phyloP scores from a whole-genome alignment of 2,797 vertebrate species.

The Poeciliopsis turneri region DNA sequence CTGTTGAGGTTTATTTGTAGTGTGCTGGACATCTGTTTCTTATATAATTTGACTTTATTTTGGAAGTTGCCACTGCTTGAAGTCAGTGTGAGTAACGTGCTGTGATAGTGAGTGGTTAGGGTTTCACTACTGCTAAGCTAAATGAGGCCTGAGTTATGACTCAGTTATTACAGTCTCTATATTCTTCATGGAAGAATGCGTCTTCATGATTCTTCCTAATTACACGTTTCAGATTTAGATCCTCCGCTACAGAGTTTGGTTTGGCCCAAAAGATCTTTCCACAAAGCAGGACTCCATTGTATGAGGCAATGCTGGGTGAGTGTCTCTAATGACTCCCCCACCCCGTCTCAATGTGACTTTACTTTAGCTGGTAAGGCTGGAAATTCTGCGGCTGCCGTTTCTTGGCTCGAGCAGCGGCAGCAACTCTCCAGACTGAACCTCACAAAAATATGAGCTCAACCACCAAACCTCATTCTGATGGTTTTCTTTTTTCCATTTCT shows the following conservation, averaged over 20 bases:
- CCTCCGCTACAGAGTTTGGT: conserved; percentile 24
- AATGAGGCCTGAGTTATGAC: conserved; percentile 15
- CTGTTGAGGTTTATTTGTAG: neutral
- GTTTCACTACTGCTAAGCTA: conserved; percentile 33
- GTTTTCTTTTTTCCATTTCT: conserved; percentile 25
- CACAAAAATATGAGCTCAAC: conserved; percentile 57
- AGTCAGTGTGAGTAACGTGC: conserved; percentile 1
- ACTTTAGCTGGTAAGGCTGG: conserved; percentile 57
- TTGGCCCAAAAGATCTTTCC: conserved; percentile 19
- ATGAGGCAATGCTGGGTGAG: conserved; percentile 31
- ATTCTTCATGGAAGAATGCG: conserved; percentile 13
- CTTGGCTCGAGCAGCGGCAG: conserved; percentile 57
- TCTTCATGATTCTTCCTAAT: conserved; percentile 27
- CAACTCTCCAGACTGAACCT: conserved; percentile 54
- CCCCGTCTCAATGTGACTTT: conserved; percentile 51
- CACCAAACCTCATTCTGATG: conserved; percentile 27
- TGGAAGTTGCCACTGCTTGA: conserved; percentile 19
- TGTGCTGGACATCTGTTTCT: conserved; percentile 25
- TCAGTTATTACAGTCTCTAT: conserved; percentile 16
- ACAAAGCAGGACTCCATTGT: conserved; percentile 22
- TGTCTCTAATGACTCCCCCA: conserved; percentile 34
- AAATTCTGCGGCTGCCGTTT: conserved; percentile 70
- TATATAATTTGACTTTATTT: conserved; percentile 44
- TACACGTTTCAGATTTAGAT: conserved; percentile 35
- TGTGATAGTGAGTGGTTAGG: conserved; percentile 21